phyloP scores from a whole-genome alignment of 2,888 invertebrate species.

The Archips xylosteana region DNA sequence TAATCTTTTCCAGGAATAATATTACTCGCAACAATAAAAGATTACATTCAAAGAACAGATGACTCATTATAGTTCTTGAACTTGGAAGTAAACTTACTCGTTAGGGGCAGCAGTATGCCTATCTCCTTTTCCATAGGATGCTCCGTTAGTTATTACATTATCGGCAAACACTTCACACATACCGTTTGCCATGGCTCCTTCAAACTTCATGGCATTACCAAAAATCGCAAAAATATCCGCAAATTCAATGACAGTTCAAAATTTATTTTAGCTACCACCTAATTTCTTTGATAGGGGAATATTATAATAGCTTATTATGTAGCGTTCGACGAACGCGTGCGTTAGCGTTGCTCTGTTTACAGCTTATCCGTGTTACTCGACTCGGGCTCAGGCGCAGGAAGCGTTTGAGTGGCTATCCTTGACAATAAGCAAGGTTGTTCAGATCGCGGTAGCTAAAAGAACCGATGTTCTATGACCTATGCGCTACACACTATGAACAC shows the following conservation, averaged over 20 bases:
- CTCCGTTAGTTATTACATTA: constrained; percentile 59
- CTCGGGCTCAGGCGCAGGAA: constrained; percentile 70
- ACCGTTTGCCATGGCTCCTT: constrained; percentile 66
- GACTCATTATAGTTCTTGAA: not conserved
- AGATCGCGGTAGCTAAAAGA: constrained; percentile 54
- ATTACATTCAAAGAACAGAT: not conserved
- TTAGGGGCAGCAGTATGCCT: constrained; percentile 80
- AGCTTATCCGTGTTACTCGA: constrained; percentile 49
- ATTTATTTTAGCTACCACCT: not conserved
- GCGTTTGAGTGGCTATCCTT: constrained; percentile 73
- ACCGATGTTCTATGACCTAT: constrained; percentile 33
- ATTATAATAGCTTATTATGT: not conserved
- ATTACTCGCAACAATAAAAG: not conserved
- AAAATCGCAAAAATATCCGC: constrained; percentile 44
- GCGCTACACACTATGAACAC: not conserved
- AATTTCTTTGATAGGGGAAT: not conserved
- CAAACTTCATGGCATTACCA: constrained; percentile 66
- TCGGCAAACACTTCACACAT: constrained; percentile 52
- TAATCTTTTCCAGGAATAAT: not conserved
- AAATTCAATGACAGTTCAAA: not conserved
- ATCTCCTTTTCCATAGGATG: constrained; percentile 78
- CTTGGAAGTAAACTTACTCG: constrained; percentile 68
- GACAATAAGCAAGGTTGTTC: constrained; percentile 73
- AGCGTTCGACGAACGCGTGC: constrained; percentile 18
- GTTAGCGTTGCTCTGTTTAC: constrained; percentile 43